Conservation (phyloP, 1,140 invertebrate species). For the Steinernema feltiae region DNA sequence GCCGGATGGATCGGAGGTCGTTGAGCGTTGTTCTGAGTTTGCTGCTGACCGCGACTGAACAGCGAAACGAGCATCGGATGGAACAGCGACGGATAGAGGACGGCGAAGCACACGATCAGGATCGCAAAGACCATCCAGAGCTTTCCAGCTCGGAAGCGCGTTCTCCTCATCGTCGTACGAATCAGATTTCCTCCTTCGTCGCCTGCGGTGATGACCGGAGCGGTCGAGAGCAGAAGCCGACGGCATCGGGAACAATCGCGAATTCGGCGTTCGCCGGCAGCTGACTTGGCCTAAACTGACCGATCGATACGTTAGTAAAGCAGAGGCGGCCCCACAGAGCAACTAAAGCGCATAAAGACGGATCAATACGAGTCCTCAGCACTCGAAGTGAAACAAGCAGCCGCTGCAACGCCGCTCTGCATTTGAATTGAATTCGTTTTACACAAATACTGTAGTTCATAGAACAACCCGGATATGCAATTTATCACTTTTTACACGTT, state of each 20-base stretch:
- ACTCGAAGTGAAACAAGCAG: no score
- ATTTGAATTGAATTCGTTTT: no score
- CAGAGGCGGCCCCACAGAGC: background rate
- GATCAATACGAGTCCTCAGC: no score
- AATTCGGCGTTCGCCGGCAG: no score
- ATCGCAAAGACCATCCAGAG: conserved; percentile 23
- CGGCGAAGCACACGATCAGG: conserved; percentile 38
- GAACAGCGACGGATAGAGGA: conserved; percentile 39
- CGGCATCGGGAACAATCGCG: conserved; percentile 15
- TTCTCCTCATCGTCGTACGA: conserved; percentile 29
- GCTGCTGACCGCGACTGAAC: conserved; percentile 22
- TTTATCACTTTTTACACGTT: no score
- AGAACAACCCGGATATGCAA: no score
- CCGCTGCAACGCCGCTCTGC: no score
- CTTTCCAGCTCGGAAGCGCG: conserved; percentile 31
- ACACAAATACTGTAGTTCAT: no score
- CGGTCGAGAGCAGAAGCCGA: conserved; percentile 7
- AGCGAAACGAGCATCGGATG: conserved; percentile 40
- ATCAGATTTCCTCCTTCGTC: conserved; percentile 21
- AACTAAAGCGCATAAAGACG: conserved; percentile 5
- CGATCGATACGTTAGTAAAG: conserved; percentile 7
- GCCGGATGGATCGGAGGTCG: conserved; percentile 41
- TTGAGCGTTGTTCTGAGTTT: conserved; percentile 8
- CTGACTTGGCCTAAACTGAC: conserved; percentile 3
- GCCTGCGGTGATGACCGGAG: conserved; percentile 1